Base-by-base conservation (phyloP, 2,797 vertebrate species). In the Enteromius radiatus region DNA sequence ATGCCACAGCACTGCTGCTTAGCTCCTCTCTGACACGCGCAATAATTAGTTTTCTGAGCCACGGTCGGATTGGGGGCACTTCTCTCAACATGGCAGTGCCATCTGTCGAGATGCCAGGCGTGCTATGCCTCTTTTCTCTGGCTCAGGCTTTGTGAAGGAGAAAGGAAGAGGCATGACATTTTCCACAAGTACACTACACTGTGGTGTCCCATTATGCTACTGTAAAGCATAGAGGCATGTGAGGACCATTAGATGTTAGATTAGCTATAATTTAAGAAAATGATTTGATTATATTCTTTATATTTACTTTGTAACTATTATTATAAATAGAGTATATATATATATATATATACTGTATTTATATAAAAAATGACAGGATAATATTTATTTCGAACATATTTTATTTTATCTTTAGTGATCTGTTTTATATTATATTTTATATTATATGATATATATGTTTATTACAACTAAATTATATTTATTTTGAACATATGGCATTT, bases 11-110 rank as follows among this genome's bases (percentile, higher is more conserved):
- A 82, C 87, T 79, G 84, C 49, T 78, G 86, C 76, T 85, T 84
- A 89, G 86, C 67, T 14, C 38, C 80, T 86, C 88, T 89, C 90
- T 91, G 91, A 92, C 82, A 23, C 86, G 81, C 68, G 74, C 86
- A 90, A 28, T 92, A 92, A 94, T 93, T 91, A 90, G 84, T 92
- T 93, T 91, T 90, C 85, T 85, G 85, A 83, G 86, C 80, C 81
- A 70, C 54, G 3, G 81, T 38, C 23, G 49, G 85, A 86, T 82
- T 67, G 82, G 84, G 83, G 84, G 63, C 74, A 85, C 83, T 86
- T 84, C 81, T 89, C 70, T 69, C 78, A 73, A 84, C 73, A 85
- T 86, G 88, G 91, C 90, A 91, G 91, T 89, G 86, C 86, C 87
- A 86, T 90, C 92, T 92, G 91, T 92, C 88, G 88, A 88, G 43